Conservation (phyloP, 2,113 vertebrate species). For the Prionailurus viverrinus region DNA sequence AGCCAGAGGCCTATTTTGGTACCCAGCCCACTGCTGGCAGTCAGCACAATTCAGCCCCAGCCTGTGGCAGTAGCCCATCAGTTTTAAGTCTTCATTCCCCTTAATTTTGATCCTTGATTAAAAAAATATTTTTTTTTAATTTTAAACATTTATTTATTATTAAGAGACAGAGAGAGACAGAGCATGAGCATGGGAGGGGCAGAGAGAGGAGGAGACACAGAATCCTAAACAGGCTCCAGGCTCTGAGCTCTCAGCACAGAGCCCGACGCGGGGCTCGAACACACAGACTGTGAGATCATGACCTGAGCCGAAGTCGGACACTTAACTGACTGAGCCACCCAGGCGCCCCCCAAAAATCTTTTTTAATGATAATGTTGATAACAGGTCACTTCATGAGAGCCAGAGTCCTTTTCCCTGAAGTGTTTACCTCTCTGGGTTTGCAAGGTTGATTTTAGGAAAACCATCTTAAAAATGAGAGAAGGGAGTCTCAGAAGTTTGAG, state of each 20-base stretch:
- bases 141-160: too few relatives aligned
- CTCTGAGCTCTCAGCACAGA: too few relatives aligned
- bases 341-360: too few relatives aligned
- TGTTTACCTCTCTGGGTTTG: not conserved
- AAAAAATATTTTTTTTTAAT: not conserved
- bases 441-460: not conserved
- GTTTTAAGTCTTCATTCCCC: not conserved
- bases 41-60: not conserved
- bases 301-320: too few relatives aligned
- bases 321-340: too few relatives aligned
- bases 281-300: too few relatives aligned
- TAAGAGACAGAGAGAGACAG: too few relatives aligned
- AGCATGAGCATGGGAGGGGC: too few relatives aligned
- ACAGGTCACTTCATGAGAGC: not conserved
- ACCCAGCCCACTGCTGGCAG: not conserved
- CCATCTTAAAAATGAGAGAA: not conserved
- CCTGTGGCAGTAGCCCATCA: not conserved
- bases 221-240: too few relatives aligned
- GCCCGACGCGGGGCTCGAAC: too few relatives aligned
- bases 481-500: not conserved
- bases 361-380: too few relatives aligned
- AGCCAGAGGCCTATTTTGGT: constrained; percentile 65
- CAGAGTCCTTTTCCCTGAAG: not conserved
- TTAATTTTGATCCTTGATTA: not conserved
- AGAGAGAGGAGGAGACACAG: too few relatives aligned